Conservation (phyloP, 2,797 vertebrate species). For the Macropodus opercularis region DNA sequence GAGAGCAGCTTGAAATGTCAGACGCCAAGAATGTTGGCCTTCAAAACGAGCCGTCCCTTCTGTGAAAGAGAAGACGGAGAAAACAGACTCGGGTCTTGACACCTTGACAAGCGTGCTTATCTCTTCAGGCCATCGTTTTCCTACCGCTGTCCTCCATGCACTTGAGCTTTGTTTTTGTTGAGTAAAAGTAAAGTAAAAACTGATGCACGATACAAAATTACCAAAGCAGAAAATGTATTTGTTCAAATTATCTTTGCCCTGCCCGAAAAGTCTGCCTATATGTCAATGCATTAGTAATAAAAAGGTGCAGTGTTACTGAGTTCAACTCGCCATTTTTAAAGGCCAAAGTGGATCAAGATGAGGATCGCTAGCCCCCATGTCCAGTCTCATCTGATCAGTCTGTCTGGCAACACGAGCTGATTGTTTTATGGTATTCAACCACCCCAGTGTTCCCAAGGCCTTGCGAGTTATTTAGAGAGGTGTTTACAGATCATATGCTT, state of each 20-base stretch:
- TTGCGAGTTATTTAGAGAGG: slow-evolving; percentile 76
- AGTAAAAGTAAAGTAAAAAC: neutral
- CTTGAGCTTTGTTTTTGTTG: slow-evolving; percentile 12
- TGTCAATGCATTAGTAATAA: too few relatives aligned
- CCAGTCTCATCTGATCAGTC: neutral
- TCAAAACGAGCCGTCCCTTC: slow-evolving; percentile 80
- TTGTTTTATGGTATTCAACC: slow-evolving; percentile 31
- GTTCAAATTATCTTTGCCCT: too few relatives aligned
- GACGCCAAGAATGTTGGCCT: slow-evolving; percentile 72
- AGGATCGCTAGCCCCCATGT: too few relatives aligned
- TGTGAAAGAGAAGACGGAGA: slow-evolving; percentile 52
- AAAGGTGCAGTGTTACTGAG: too few relatives aligned
- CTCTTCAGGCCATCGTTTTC: slow-evolving; percentile 21
- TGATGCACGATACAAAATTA: too few relatives aligned
- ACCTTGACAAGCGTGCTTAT: slow-evolving; percentile 21
- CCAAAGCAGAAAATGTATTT: too few relatives aligned
- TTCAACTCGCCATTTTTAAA: too few relatives aligned
- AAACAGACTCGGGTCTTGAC: slow-evolving; percentile 43
- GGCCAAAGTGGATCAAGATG: too few relatives aligned
- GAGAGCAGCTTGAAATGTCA: slow-evolving; percentile 68
- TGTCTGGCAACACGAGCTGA: neutral
- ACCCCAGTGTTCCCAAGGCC: slow-evolving; percentile 37
- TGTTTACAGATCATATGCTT: slow-evolving; percentile 77
- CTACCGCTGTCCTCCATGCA: slow-evolving; percentile 6
- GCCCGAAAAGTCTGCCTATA: too few relatives aligned